Conservation (phyloP, 2,113 vertebrate species). For the Phainopepla nitens region DNA sequence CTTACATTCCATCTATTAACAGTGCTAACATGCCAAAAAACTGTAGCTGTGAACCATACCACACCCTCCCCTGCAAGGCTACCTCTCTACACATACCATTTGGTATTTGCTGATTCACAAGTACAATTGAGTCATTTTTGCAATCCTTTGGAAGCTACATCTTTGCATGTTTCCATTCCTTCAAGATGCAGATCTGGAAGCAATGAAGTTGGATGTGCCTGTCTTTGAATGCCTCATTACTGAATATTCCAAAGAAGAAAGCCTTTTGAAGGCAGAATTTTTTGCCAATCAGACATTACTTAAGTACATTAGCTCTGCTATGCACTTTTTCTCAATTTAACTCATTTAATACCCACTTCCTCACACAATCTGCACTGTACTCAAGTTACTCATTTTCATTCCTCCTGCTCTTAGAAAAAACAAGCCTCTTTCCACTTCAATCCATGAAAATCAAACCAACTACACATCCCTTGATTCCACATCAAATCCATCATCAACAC, state of each 20-base stretch:
- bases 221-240: neutral
- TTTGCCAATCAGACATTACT: rapidly evolving
- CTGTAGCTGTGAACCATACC: neutral
- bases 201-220: neutral
- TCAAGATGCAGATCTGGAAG: neutral
- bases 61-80: neutral
- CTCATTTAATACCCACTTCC: neutral
- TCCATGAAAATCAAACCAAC: neutral
- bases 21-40: neutral
- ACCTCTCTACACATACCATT: neutral
- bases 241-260: neutral
- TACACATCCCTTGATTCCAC: neutral
- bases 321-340: neutral
- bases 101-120: neutral
- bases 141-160: neutral
- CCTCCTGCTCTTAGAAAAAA: neutral
- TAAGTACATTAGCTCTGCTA: neutral
- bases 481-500: neutral
- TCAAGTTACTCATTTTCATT: neutral
- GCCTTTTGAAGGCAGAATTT: neutral
- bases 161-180: neutral
- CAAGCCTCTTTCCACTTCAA: neutral
- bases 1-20: neutral
- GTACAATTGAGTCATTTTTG: neutral
- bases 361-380: neutral